A percentile compares a stretch with the other conserved stretches of the same genome.
Evolutionary conservation across 2,888 invertebrate genomes (phyloP).

Genomic region (Onchidella celtica): DNA sequence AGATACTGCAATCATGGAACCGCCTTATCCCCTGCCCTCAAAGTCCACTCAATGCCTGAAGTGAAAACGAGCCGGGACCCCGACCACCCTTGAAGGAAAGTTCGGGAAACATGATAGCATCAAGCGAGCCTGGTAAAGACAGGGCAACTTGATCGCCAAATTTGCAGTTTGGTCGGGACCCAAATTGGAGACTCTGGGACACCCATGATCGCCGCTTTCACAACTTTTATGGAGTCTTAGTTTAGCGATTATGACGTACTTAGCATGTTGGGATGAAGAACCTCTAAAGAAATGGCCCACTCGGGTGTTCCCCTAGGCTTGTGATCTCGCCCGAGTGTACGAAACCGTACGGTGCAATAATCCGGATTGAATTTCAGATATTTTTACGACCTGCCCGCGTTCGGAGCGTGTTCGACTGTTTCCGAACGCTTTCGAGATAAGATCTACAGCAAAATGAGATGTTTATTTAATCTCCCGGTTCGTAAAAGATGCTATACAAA

Average conservation of each 20-base stretch:
- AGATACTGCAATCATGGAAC: too few species aligned
- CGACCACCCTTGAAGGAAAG: conserved; percentile 33
- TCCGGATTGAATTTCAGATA: neutral
- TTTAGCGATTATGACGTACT: conserved; percentile 26
- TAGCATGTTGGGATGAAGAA: neutral
- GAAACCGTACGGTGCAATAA: neutral
- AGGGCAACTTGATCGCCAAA: conserved; percentile 23
- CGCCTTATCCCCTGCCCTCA: too few species aligned
- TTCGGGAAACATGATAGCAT: neutral
- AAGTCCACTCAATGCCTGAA: too few species aligned
- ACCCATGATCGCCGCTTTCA: conserved; percentile 9
- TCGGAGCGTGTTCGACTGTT: neutral
- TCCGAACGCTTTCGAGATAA: too few species aligned
- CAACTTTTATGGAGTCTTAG: neutral
- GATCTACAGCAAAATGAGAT: too few species aligned
- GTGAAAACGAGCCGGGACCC: too few species aligned
- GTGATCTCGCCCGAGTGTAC: conserved; percentile 14
- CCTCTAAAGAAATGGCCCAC: too few species aligned
- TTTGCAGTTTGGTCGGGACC: neutral
- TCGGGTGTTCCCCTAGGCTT: neutral
- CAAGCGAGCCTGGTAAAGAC: neutral
- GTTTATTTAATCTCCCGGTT: too few species aligned
- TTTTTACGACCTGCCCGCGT: neutral
- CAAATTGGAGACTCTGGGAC: neutral
- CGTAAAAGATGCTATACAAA: too few species aligned